These are phyloP conservation scores for Eurytoma adleriae DNA, from an alignment of 2,888 invertebrate genomes.

Conservation along the genomic window DNA sequence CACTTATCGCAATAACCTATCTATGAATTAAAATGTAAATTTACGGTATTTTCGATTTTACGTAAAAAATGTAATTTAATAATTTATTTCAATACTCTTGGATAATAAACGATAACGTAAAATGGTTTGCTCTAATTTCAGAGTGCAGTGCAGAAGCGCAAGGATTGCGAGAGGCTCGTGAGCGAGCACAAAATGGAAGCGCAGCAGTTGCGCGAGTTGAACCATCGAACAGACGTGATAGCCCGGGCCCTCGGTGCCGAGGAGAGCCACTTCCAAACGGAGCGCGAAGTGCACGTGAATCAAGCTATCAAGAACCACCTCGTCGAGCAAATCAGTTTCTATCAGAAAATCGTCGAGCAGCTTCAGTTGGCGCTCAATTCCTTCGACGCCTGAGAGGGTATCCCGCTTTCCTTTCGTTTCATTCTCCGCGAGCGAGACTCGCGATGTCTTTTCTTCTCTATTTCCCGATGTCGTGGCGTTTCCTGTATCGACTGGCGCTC, in stretches of 20 bases:
- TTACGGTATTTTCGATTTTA: too few species aligned
- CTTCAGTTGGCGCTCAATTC: constrained; percentile 80
- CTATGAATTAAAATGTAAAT: too few species aligned
- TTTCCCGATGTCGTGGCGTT: too few species aligned
- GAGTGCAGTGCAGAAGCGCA: constrained; percentile 90
- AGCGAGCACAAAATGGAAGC: constrained; percentile 90
- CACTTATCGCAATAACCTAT: too few species aligned
- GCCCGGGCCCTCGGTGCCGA: constrained; percentile 96
- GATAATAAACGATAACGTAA: not conserved
- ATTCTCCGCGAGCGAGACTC: too few species aligned
- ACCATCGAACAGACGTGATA: constrained; percentile 91
- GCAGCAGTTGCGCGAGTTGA: constrained; percentile 87
- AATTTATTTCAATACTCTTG: too few species aligned
- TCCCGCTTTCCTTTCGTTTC: too few species aligned
- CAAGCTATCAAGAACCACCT: constrained; percentile 91
- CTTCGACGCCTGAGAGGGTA: constrained; percentile 71
- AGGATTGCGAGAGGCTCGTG: constrained; percentile 89
- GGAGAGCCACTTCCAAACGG: constrained; percentile 93
- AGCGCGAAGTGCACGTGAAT: constrained; percentile 91
- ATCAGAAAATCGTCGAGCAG: constrained; percentile 88
- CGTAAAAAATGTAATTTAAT: too few species aligned
- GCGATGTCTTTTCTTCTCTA: too few species aligned
- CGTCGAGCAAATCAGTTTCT: constrained; percentile 93
- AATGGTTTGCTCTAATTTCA: constrained; percentile 60
- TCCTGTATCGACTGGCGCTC: too few species aligned